A percentile compares a stretch with the other conserved stretches of the same genome.
Evolutionary conservation across 1,140 invertebrate species (phyloP).

Genomic region (Sweltsa coloradensis): DNA sequence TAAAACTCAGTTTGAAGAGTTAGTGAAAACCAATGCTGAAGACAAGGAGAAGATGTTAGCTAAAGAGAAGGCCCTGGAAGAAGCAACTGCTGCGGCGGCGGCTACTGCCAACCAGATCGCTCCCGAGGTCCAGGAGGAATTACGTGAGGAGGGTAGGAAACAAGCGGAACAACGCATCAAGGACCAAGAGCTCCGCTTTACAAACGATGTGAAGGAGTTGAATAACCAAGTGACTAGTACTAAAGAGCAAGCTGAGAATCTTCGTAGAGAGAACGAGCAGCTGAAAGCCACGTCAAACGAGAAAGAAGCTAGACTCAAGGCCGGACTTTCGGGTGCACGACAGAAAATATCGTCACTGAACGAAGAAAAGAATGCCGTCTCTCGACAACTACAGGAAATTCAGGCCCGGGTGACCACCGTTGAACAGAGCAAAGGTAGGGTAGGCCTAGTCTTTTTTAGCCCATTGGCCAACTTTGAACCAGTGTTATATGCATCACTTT

Average conservation of each 20-base stretch:
- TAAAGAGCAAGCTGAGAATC: slow-evolving; percentile 47
- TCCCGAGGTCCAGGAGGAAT: slow-evolving; percentile 27
- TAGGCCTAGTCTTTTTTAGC: too few species aligned
- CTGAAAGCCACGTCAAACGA: slow-evolving; percentile 48
- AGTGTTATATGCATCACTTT: too few species aligned
- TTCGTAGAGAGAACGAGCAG: slow-evolving; percentile 55
- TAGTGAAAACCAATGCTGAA: slow-evolving; percentile 47
- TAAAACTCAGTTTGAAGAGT: slow-evolving; percentile 72
- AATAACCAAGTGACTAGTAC: slow-evolving; percentile 36
- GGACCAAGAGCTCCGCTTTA: slow-evolving; percentile 11
- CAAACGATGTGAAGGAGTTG: slow-evolving; percentile 39
- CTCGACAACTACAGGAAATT: too few species aligned
- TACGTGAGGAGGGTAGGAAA: slow-evolving; percentile 36
- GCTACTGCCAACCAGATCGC: slow-evolving; percentile 30
- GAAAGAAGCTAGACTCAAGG: slow-evolving; percentile 59
- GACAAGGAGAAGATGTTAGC: slow-evolving; percentile 40
- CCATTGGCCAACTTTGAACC: too few species aligned
- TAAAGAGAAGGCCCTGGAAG: slow-evolving; percentile 29
- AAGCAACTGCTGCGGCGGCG: slow-evolving; percentile 29
- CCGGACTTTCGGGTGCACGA: slow-evolving; percentile 55
- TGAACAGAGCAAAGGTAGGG: too few species aligned
- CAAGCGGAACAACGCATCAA: slow-evolving; percentile 28
- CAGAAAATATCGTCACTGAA: slow-evolving; percentile 54
- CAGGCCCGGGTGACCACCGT: too few species aligned
- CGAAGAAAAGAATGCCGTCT: slow-evolving; percentile 46